Base-by-base conservation (phyloP, 2,113 vertebrate genomes). In the Murina feae region DNA sequence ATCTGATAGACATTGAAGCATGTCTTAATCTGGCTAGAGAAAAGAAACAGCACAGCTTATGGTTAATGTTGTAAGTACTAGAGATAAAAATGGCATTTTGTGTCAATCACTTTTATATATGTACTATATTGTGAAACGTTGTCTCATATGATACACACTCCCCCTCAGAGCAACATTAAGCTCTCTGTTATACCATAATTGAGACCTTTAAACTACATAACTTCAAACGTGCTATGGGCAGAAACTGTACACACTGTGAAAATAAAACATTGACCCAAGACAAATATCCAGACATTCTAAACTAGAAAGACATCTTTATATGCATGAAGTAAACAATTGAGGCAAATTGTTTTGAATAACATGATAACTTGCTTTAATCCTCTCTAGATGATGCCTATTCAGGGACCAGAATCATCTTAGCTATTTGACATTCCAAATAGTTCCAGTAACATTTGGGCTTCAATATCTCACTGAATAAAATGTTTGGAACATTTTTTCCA, bases 201-300 rank as follows among this genome's bases (percentile, higher is more conserved):
- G n/a, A 94, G 55, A 89, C 6, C 51, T 93, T 66, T 83, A 86
- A 95, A 95, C 75, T 53, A 65, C n/a, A 95, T 20, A 68, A 87
- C 25, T 80, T 84, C 71, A 89, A 76, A 93, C 30, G 10, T 81
- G 32, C 86, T 75, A 90, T 76, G 51, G 71, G 84, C 83, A 92
- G 68, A 89, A 93, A 89, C 23, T n/a, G 3, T 28, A 94, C 7
- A 91, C 2, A 58, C 9, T 47, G 14, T 75, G 69, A 93, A 80
- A 95, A 58, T 87, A 74, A 80, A 78, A 80, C 53, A 87, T 23
- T 69, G 37, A 76, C 83, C 47, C 5, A 14, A 92, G 74, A 75
- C 37, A 80, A 95, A 49, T 21, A 92, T 82, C n/a, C 75, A 63
- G 12, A 63, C 90, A 86, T 42, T 66, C 25, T 53, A 92, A 69